Evolutionary conservation across 2,113 vertebrate genomes (phyloP).

Genomic region (Lophius piscatorius): DNA sequence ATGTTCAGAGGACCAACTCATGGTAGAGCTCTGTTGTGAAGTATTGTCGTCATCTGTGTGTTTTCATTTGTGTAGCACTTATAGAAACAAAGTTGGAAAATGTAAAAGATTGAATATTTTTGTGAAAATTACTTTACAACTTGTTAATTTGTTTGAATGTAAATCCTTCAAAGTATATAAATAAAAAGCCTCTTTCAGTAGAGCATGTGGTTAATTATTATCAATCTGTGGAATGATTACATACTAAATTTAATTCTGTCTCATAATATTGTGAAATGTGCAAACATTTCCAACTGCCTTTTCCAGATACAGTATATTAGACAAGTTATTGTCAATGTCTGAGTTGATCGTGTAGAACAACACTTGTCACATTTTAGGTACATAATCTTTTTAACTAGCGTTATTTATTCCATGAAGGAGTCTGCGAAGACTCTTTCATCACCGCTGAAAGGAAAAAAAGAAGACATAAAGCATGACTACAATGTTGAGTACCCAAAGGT

Average conservation of each 20-base stretch:
- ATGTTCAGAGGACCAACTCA: constrained; percentile 44
- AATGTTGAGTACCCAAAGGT: too few species aligned
- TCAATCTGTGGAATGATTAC: constrained; percentile 9
- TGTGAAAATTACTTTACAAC: constrained; percentile 57
- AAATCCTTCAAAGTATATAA: constrained; percentile 32
- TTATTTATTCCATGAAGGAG: too few species aligned
- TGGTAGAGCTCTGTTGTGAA: constrained; percentile 47
- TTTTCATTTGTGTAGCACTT: constrained; percentile 46
- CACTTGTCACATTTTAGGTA: too few species aligned
- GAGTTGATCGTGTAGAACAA: background rate
- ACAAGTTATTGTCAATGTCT: background rate
- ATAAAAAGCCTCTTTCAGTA: constrained; percentile 57
- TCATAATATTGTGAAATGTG: constrained; percentile 33
- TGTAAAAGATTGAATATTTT: constrained; percentile 55
- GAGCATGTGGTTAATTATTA: constrained; percentile 17
- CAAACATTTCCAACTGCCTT: constrained; percentile 19
- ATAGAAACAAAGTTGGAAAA: constrained; percentile 14
- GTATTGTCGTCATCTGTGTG: constrained; percentile 46
- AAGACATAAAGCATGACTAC: too few species aligned
- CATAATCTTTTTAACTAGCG: too few species aligned
- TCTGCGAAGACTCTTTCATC: too few species aligned
- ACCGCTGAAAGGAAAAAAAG: too few species aligned
- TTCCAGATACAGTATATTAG: background rate
- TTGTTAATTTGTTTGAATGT: constrained; percentile 26
- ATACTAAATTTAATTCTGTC: constrained; percentile 25